Percentiles rank a stretch among this genome's conserved stretches.
These are phyloP conservation scores for Coranthus polyacanthus DNA, from an alignment of 2,797 vertebrate species.

Conservation along the genomic window DNA sequence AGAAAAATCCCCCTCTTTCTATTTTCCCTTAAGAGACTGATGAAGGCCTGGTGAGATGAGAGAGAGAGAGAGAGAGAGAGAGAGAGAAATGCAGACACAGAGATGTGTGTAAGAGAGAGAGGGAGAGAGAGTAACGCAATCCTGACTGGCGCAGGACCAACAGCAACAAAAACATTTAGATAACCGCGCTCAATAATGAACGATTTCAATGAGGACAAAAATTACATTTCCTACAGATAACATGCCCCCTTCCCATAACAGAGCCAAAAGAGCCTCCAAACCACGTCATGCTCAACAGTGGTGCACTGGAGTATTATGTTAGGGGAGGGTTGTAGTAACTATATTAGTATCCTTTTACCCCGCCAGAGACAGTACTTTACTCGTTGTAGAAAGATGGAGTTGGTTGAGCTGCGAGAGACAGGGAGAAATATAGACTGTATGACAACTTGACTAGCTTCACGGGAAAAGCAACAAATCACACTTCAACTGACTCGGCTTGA, in stretches of 20 bases:
- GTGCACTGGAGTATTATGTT: constrained; percentile 71
- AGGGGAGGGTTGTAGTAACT: constrained; percentile 77
- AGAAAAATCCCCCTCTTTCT: constrained; percentile 82
- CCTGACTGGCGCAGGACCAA: constrained; percentile 85
- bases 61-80: constrained; percentile 65
- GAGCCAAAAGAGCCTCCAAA: constrained; percentile 73
- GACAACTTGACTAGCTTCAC: constrained; percentile 61
- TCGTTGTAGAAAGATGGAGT: constrained; percentile 62
- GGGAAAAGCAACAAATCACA: constrained; percentile 72
- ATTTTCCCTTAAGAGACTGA: constrained; percentile 81
- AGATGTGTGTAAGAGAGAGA: constrained; percentile 64
- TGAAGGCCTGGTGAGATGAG: constrained; percentile 75
- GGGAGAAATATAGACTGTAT: constrained; percentile 55
- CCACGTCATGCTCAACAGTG: constrained; percentile 79
- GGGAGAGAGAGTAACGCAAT: constrained; percentile 82
- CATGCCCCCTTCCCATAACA: constrained; percentile 87
- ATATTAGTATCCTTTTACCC: constrained; percentile 83
- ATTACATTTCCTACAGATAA: constrained; percentile 90
- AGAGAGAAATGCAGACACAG: constrained; percentile 56
- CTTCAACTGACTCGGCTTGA: constrained; percentile 44
- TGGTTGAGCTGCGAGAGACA: constrained; percentile 48
- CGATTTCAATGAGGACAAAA: constrained; percentile 90
- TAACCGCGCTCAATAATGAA: constrained; percentile 88
- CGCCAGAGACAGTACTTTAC: constrained; percentile 74
- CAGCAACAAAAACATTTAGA: constrained; percentile 90